Conservation (phyloP, 2,113 vertebrate genomes). For the Leptobrachium leishanense region DNA sequence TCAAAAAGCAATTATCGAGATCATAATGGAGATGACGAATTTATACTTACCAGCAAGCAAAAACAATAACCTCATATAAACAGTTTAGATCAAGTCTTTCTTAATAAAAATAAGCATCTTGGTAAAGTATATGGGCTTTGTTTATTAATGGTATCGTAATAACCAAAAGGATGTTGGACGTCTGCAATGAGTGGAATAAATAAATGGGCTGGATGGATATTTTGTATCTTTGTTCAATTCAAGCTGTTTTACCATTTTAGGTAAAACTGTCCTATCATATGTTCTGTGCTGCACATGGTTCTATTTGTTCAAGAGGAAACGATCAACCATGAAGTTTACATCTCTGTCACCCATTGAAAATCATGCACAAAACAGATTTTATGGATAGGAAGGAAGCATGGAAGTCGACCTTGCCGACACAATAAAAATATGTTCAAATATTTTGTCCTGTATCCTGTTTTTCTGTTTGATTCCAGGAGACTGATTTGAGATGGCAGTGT, state of each 20-base stretch:
- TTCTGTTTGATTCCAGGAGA: background rate
- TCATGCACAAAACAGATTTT: constrained; percentile 7
- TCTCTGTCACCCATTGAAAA: background rate
- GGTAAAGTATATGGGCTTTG: too few relatives aligned
- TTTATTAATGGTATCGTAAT: too few relatives aligned
- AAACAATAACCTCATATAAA: too few relatives aligned
- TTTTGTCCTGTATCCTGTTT: constrained; percentile 14
- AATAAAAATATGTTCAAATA: constrained; percentile 14
- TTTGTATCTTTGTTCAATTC: background rate
- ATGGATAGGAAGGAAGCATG: constrained; percentile 8
- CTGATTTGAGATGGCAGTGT: background rate
- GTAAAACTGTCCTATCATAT: background rate
- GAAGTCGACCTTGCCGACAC: background rate
- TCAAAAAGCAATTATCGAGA: too few relatives aligned
- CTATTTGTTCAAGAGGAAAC: background rate
- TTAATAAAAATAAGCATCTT: too few relatives aligned
- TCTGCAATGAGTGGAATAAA: background rate
- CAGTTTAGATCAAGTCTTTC: too few relatives aligned
- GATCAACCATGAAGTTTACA: background rate
- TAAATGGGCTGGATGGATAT: background rate
- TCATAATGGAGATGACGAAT: too few relatives aligned
- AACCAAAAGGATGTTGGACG: too few relatives aligned
- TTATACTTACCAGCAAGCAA: too few relatives aligned
- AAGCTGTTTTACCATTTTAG: background rate
- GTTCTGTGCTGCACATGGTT: background rate